These are phyloP conservation scores for Balaeniceps rex DNA, from an alignment of 2,113 vertebrate species.

Conservation along the genomic window DNA sequence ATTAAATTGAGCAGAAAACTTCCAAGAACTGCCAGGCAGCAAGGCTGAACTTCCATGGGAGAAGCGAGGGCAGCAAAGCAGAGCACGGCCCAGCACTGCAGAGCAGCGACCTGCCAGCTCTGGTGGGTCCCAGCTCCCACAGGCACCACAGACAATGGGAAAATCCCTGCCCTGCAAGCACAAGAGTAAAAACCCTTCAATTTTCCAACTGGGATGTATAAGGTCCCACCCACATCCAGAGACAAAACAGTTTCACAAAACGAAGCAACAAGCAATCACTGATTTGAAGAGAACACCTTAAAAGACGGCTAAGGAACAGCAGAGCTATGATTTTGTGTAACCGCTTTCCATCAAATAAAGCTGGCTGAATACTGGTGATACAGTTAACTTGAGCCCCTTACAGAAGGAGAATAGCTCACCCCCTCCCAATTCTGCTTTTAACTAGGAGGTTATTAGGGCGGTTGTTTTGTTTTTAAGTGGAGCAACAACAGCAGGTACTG, in stretches of 20 bases:
- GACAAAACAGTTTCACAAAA: background rate
- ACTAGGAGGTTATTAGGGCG: background rate
- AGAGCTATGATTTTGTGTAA: background rate
- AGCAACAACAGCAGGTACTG: background rate
- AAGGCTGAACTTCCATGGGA: background rate
- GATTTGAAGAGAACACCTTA: background rate
- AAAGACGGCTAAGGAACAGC: background rate
- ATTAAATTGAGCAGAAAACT: constrained; percentile 50
- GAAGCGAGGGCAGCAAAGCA: background rate
- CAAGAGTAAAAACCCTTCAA: background rate
- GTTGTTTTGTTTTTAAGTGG: background rate
- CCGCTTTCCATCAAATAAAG: background rate
- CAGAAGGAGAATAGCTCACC: background rate
- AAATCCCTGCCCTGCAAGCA: background rate
- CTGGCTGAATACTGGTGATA: background rate
- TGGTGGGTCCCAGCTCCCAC: background rate
- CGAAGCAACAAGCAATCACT: background rate
- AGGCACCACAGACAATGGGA: background rate
- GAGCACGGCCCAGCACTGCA: background rate
- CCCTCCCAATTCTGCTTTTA: background rate
- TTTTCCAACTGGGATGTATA: background rate
- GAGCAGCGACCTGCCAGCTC: accelerated
- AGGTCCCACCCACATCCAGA: background rate
- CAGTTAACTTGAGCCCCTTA: background rate
- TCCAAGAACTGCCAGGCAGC: background rate